Conservation (phyloP, 2,113 vertebrate genomes). For the Chloropsis hardwickii region DNA sequence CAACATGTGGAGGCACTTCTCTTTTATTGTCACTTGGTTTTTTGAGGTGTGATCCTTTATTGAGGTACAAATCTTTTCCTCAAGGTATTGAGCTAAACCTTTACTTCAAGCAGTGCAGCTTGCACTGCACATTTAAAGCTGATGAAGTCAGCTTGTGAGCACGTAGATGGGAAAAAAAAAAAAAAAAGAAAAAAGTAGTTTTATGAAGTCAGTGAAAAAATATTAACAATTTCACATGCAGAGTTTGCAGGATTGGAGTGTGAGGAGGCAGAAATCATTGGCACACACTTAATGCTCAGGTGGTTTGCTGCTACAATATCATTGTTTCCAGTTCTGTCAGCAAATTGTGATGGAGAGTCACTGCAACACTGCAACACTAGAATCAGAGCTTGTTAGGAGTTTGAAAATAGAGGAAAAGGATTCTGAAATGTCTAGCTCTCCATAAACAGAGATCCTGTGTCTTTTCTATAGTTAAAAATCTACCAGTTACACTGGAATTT, state of each 20-base stretch:
- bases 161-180: neutral
- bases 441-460: neutral
- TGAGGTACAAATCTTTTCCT: neutral
- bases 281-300: neutral
- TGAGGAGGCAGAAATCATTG: neutral
- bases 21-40: neutral
- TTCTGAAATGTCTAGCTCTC: neutral
- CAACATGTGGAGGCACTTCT: neutral
- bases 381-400: neutral
- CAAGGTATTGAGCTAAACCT: neutral
- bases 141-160: neutral
- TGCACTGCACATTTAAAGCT: neutral
- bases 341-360: neutral
- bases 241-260: neutral
- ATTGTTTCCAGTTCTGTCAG: constrained; percentile 8
- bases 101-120: neutral
- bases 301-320: neutral
- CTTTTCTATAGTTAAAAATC: neutral
- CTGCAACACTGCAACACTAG: neutral
- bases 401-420: neutral
- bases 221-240: neutral
- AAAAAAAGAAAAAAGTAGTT: neutral
- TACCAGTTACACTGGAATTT: neutral
- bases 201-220: neutral
- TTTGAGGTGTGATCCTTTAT: neutral